Conservation (phyloP, 2,113 vertebrate genomes). For the Hepsetus odoe region DNA sequence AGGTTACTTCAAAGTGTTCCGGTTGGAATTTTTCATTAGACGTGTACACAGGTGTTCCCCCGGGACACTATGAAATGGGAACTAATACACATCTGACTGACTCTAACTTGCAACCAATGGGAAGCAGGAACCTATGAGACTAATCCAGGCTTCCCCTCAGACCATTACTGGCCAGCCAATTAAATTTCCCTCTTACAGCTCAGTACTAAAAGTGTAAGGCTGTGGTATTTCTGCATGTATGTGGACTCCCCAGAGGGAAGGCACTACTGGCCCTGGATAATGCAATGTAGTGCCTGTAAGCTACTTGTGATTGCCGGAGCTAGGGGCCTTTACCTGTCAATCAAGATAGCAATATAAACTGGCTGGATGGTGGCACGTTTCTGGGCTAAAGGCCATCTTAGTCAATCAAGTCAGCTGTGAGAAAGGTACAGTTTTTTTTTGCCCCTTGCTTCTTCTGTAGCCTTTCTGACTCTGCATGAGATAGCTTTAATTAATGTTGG, state of each 20-base stretch:
- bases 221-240: not conserved
- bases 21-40: not conserved
- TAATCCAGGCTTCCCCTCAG: conserved; percentile 19
- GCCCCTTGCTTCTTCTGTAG: not conserved
- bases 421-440: too few species aligned
- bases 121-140: conserved; percentile 32
- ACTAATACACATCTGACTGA: conserved; percentile 2
- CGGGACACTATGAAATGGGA: not conserved
- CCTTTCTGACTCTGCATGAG: conserved; percentile 37
- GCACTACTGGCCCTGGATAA: not conserved
- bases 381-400: not conserved
- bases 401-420: not conserved
- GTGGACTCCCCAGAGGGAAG: conserved; percentile 5
- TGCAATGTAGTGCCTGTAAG: not conserved
- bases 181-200: conserved; percentile 26
- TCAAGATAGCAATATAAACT: not conserved
- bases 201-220: not conserved
- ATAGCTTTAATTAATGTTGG: conserved; percentile 51
- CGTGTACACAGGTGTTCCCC: not conserved
- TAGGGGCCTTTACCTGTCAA: not conserved
- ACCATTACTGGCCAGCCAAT: conserved; percentile 41
- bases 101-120: conserved; percentile 16
- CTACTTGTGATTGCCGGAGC: not conserved
- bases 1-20: too few species aligned
- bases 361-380: not conserved